Percentiles rank a stretch among this genome's conserved stretches.
Conservation (phyloP, 2,888 invertebrate genomes). For the Dolichopus griseipennis region DNA sequence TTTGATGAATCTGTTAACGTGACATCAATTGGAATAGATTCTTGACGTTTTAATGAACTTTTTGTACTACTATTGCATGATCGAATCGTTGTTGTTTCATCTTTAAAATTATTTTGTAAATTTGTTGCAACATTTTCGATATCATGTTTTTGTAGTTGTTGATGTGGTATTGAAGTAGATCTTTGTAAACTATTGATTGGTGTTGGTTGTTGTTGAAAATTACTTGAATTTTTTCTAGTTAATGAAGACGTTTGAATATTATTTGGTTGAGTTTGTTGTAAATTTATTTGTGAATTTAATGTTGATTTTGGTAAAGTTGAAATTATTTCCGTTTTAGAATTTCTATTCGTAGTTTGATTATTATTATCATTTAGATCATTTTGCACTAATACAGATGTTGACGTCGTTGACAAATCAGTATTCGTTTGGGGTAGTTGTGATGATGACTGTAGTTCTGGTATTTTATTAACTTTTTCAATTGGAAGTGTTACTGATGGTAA, state of each 20-base stretch:
- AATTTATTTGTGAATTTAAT: not conserved
- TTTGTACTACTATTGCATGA: not conserved
- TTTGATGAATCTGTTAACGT: not conserved
- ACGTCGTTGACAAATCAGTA: not conserved
- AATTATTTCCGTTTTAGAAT: not conserved
- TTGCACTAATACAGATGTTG: not conserved
- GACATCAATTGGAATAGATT: not conserved
- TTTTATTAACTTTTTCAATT: constrained; percentile 18
- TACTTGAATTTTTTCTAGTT: constrained; percentile 1
- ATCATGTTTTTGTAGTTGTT: not conserved
- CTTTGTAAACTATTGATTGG: not conserved
- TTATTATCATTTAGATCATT: constrained; percentile 9
- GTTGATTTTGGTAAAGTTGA: constrained; percentile 15
- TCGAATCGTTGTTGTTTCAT: not conserved
- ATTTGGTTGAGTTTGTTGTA: not conserved
- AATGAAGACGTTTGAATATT: not conserved
- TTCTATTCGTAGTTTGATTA: not conserved
- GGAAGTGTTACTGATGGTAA: constrained; percentile 27
- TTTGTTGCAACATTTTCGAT: not conserved
- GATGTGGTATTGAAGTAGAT: not conserved
- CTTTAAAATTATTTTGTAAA: not conserved
- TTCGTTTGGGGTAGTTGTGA: constrained; percentile 24
- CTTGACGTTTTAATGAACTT: not conserved
- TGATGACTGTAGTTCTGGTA: constrained; percentile 16
- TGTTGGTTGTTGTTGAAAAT: not conserved